Conservation (phyloP, 2,113 vertebrate species). For the Neogale vison region DNA sequence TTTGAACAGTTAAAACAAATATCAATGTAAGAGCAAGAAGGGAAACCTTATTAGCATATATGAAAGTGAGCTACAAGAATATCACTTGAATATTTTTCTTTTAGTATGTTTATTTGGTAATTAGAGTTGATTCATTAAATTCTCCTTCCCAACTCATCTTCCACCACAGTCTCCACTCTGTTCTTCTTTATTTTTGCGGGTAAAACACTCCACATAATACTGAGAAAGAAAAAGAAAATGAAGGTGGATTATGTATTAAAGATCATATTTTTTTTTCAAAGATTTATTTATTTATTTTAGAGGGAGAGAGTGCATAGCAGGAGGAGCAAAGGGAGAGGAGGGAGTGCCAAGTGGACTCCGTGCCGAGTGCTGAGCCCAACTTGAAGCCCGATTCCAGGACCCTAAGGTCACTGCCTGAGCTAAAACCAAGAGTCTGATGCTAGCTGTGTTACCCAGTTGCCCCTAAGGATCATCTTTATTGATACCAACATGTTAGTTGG, state of each 20-base stretch:
- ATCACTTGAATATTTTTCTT: constrained; percentile 19
- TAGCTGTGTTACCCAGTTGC: neutral
- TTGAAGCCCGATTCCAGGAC: neutral
- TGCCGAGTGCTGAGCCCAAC: neutral
- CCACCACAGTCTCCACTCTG: neutral
- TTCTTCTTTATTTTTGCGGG: neutral
- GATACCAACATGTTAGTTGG: neutral
- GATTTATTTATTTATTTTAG: neutral
- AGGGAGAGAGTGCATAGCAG: neutral
- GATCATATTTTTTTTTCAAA: neutral
- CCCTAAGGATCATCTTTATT: neutral
- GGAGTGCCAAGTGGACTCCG: neutral
- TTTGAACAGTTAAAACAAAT: neutral
- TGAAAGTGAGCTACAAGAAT: neutral
- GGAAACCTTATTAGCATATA: neutral
- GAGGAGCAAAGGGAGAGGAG: neutral
- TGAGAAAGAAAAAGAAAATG: neutral
- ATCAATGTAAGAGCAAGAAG: neutral
- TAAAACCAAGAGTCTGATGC: neutral
- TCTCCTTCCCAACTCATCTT: neutral
- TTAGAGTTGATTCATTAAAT: neutral
- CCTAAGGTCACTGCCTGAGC: neutral
- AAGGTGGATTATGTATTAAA: neutral
- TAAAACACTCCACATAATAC: neutral
- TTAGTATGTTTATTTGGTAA: constrained; percentile 20